phyloP scores from a whole-genome alignment of 2,113 vertebrate species.

The Corynorhinus townsendii region DNA sequence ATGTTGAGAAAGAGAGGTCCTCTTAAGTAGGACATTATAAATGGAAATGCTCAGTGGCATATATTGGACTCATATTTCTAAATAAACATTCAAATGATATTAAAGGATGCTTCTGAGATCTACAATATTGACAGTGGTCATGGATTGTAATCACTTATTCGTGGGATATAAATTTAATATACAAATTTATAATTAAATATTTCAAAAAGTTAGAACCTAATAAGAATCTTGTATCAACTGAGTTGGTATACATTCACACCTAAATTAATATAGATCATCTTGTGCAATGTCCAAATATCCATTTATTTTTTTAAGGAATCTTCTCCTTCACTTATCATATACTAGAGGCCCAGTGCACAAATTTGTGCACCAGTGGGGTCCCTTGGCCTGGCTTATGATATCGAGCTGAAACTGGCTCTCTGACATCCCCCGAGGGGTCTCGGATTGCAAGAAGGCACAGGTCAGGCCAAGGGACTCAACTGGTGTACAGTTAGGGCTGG shows the following conservation, averaged over 20 bases:
- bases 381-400: too few relatives aligned
- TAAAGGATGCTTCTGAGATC: neutral
- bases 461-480: too few relatives aligned
- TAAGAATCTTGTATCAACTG: neutral
- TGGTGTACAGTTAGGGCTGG: too few relatives aligned
- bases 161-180: neutral
- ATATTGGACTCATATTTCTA: neutral
- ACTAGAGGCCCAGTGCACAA: too few relatives aligned
- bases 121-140: neutral
- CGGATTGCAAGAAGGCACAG: too few relatives aligned
- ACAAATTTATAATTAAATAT: neutral
- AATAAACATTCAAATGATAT: neutral
- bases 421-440: too few relatives aligned
- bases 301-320: neutral
- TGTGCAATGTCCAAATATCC: neutral
- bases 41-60: neutral
- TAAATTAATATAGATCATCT: neutral
- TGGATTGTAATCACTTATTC: neutral
- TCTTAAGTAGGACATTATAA: neutral
- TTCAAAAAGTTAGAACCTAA: neutral
- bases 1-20: neutral
- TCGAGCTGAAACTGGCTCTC: too few relatives aligned
- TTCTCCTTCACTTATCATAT: too few relatives aligned
- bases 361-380: too few relatives aligned
- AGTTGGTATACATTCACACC: neutral